Base-by-base conservation (phyloP, 92 coral and sea anemone species). In the Zoanthus solanderi region DNA sequence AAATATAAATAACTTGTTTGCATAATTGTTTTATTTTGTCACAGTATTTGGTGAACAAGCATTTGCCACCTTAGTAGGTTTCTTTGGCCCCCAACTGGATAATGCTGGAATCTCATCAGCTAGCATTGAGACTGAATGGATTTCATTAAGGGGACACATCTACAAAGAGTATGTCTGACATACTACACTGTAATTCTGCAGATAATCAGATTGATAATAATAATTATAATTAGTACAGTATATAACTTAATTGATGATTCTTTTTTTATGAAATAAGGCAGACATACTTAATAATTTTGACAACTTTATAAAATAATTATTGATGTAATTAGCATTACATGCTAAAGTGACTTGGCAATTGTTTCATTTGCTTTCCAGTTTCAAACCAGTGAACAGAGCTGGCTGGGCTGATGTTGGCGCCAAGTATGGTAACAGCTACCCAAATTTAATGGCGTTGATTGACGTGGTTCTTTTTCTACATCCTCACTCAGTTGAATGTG, bases 71-170 rank as follows among this genome's bases (percentile, higher is more conserved):
- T 12, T 78, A 7, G 84, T 87, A 84, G 80, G 78, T 53, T 84
- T 77, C 90, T 87, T 67, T 87, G 85, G 73, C n/a, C 57, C 72
- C 69, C 7, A 9, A 66, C 69, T 87, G 79, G n/a, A 67, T 37
- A 75, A 56, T 0, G 76, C 42, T 76, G 89, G 89, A 18, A 65
- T 87, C 18, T 82, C 28, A 52, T 73, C 72, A 61, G 78, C 71
- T 66, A 76, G 69, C 37, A 79, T 85, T 72, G 44, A 85, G n/a
- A 42, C 75, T 18, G 89, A 87, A 68, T 78, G 90, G 90, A 87
- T 84, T 17, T 76, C 73, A 76, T 54, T 78, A 13, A 87, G 80
- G 85, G 80, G 80, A 8, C 45, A 87, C 8, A 44, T 87, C 10
- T 87, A 87, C 58, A 87, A 89, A 77, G 85, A 75, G 12, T 78